Evolutionary conservation across 2,113 vertebrate species (phyloP).

Genomic region (Rhadina sibilatrix): DNA sequence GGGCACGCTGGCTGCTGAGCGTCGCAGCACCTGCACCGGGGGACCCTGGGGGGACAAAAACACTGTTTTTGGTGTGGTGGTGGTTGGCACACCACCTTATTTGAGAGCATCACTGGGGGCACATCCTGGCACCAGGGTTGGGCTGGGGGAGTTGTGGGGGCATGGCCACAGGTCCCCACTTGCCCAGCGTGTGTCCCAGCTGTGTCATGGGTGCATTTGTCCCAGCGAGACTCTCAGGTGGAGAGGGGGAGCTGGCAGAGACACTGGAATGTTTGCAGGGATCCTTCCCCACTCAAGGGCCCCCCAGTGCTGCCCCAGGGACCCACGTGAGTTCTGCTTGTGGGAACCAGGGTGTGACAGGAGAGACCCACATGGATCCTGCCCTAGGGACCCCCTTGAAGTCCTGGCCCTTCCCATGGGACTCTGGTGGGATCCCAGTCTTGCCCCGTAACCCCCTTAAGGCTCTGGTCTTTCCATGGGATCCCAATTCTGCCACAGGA

Average conservation of each 20-base stretch:
- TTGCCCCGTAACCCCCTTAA: background rate
- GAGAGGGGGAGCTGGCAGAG: no score
- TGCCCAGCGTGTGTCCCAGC: background rate
- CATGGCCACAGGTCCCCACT: no score
- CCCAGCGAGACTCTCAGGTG: rapidly evolving
- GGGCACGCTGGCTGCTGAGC: background rate
- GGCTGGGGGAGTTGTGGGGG: background rate
- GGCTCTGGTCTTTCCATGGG: rapidly evolving
- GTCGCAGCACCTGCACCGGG: background rate
- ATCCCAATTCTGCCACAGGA: background rate
- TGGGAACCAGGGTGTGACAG: background rate
- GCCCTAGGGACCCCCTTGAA: background rate
- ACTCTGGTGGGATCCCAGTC: background rate
- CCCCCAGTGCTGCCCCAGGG: background rate
- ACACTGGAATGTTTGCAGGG: background rate
- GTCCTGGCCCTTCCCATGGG: background rate
- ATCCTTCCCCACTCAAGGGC: rapidly evolving
- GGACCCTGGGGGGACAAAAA: background rate
- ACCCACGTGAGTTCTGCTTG: rapidly evolving
- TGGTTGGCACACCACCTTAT: background rate
- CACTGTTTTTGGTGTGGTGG: no score
- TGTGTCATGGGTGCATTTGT: background rate
- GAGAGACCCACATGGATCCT: background rate
- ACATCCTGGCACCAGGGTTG: rapidly evolving
- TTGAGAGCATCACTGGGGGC: background rate